Evolutionary conservation across 2,113 vertebrate species (phyloP).

Genomic region (Brachypodius melanocephalos): DNA sequence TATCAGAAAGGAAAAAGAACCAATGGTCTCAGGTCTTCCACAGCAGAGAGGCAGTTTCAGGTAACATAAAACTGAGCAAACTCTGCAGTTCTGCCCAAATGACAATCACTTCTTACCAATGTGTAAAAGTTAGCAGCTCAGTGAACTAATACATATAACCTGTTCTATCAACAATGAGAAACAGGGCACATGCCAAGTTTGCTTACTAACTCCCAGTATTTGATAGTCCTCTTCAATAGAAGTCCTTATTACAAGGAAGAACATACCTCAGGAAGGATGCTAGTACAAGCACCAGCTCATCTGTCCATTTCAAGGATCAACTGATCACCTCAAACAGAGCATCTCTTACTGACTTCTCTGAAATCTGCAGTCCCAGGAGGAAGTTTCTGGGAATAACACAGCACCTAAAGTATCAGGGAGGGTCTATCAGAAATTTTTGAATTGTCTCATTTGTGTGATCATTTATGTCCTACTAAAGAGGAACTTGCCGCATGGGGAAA

Average conservation of each 20-base stretch:
- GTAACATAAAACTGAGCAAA: background rate
- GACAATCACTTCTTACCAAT: background rate
- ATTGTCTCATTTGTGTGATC: background rate
- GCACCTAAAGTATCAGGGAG: background rate
- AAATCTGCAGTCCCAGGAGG: background rate
- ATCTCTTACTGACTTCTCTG: background rate
- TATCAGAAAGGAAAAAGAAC: background rate
- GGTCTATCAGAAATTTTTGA: background rate
- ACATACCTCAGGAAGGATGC: background rate
- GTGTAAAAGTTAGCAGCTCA: background rate
- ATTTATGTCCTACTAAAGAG: background rate
- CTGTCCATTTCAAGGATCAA: background rate
- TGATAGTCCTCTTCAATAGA: background rate
- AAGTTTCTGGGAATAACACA: background rate
- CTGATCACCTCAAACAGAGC: background rate
- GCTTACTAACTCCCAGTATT: background rate
- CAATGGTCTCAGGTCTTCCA: background rate
- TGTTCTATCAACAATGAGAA: background rate
- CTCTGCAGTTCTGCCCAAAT: background rate
- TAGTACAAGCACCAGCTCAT: background rate
- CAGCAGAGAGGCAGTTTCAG: background rate
- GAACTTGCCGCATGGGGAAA: background rate
- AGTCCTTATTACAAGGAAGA: background rate
- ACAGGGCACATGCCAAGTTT: background rate
- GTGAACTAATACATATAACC: background rate